These are phyloP conservation scores for Drosophila athabasca DNA, from an alignment of 1,140 invertebrate species.

Conservation along the genomic window DNA sequence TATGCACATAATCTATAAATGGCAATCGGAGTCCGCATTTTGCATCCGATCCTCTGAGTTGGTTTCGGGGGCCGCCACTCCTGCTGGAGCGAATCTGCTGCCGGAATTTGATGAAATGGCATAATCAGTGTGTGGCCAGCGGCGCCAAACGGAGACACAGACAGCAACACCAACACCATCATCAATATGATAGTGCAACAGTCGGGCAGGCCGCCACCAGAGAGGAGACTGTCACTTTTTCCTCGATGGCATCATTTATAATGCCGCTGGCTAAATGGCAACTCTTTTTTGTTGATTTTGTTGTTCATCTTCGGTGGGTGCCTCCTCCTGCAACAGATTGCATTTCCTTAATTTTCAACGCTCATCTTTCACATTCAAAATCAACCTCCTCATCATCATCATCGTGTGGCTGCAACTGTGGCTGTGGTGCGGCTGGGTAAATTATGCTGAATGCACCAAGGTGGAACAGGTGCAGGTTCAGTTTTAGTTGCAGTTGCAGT, in stretches of 20 bases:
- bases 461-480: slow-evolving; percentile 58
- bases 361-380: slow-evolving; percentile 65
- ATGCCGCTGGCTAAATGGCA: slow-evolving; percentile 72
- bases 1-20: slow-evolving; percentile 74
- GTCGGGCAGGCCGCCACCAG: slow-evolving; percentile 1
- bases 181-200: slow-evolving; percentile 16
- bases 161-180: slow-evolving; percentile 3
- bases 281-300: slow-evolving; percentile 67
- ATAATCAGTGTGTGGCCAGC: slow-evolving; percentile 42
- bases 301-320: slow-evolving; percentile 56
- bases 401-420: slow-evolving; percentile 12
- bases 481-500: slow-evolving; percentile 2
- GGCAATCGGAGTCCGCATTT: slow-evolving; percentile 38
- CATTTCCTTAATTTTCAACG: slow-evolving; percentile 76
- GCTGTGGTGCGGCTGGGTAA: slow-evolving; percentile 35
- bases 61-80: slow-evolving; percentile 33
- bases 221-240: slow-evolving; percentile 72
- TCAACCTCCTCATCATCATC: slow-evolving; percentile 43
- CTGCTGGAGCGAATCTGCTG: slow-evolving; percentile 40
- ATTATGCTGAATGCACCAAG: slow-evolving; percentile 46
- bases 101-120: slow-evolving; percentile 66
- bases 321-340: slow-evolving; percentile 39
- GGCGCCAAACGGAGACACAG: slow-evolving; percentile 35
- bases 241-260: slow-evolving; percentile 73
- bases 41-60: slow-evolving; percentile 33